These are phyloP conservation scores for Redunca redunca DNA, from an alignment of 2,113 vertebrate species.

Conservation along the genomic window DNA sequence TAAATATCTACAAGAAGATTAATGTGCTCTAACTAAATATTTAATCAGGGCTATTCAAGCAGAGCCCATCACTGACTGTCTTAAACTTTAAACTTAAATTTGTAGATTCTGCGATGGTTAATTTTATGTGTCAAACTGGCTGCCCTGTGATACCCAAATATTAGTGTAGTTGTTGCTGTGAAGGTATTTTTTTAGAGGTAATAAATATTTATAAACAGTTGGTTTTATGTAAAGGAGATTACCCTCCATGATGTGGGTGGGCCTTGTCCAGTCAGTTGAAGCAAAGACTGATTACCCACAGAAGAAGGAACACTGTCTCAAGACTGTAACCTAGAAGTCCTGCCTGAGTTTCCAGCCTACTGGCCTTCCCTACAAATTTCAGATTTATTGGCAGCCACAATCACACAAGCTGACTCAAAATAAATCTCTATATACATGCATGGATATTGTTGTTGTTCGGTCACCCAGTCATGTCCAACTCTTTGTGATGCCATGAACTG, in stretches of 20 bases:
- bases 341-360: neutral
- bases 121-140: neutral
- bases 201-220: neutral
- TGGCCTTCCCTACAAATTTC: neutral
- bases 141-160: neutral
- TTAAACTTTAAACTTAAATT: neutral
- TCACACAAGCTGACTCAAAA: neutral
- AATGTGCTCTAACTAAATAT: neutral
- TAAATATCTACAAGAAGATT: conserved; percentile 7
- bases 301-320: neutral
- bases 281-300: neutral
- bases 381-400: neutral
- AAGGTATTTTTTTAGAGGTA: neutral
- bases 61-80: neutral
- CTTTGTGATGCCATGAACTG: neutral
- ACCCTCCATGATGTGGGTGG: neutral
- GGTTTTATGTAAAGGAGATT: neutral
- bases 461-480: neutral
- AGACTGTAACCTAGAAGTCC: neutral
- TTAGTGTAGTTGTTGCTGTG: neutral
- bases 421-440: neutral
- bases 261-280: neutral
- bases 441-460: neutral
- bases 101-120: neutral
- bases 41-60: neutral